Percentiles rank a stretch among this genome's conserved stretches.
These are phyloP conservation scores for Phasianus colchicus DNA, from an alignment of 2,113 vertebrate genomes.

Conservation along the genomic window DNA sequence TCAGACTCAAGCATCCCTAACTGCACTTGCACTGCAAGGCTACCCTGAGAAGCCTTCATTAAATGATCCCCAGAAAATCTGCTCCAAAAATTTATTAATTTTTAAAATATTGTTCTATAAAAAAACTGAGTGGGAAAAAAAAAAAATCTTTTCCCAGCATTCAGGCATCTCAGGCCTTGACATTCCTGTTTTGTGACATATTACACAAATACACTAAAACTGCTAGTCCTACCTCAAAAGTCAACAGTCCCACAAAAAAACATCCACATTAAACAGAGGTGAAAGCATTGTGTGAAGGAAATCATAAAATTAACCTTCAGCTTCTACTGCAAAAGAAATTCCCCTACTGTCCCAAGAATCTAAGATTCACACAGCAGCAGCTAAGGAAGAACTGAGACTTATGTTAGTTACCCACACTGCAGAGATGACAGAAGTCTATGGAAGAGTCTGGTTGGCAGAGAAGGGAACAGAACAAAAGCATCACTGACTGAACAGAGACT, in stretches of 20 bases:
- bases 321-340: background rate
- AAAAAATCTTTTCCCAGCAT: background rate
- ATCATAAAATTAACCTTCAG: background rate
- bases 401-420: too few relatives aligned
- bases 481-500: background rate
- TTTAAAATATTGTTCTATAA: background rate
- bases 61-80: background rate
- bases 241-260: background rate
- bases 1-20: background rate
- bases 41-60: background rate
- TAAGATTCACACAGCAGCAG: background rate
- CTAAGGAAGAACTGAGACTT: background rate
- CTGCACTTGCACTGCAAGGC: background rate
- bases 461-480: background rate
- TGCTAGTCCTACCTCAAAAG: background rate
- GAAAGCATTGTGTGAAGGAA: background rate
- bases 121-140: background rate
- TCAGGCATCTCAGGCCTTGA: background rate
- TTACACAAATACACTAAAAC: background rate
- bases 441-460: background rate
- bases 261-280: background rate
- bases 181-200: background rate
- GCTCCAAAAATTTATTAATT: background rate
- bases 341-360: too few relatives aligned
- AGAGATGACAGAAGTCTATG: background rate